Evolutionary conservation across 2,113 vertebrate species (phyloP).

Genomic region (Cygnus atratus): DNA sequence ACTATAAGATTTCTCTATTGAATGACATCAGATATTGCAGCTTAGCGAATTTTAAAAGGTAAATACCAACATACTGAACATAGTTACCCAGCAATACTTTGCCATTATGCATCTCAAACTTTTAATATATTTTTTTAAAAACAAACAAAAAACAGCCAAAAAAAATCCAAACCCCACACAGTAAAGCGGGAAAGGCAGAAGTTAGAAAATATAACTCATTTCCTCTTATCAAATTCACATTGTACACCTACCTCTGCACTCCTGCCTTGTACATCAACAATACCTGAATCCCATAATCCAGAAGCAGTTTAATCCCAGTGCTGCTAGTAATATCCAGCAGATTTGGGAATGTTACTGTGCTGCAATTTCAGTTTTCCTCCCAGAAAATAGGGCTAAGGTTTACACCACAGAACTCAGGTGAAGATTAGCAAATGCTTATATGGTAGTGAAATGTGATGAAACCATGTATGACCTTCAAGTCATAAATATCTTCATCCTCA

Average conservation of each 20-base stretch:
- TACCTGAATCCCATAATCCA: not conserved
- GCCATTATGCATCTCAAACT: not conserved
- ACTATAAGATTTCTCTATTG: not conserved
- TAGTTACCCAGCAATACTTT: not conserved
- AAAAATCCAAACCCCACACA: not conserved
- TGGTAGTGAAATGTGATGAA: not conserved
- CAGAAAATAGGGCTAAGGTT: not conserved
- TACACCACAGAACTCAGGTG: not conserved
- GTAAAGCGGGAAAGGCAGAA: not conserved
- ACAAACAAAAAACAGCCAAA: not conserved
- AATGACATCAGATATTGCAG: not conserved
- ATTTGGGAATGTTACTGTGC: not conserved
- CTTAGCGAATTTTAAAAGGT: not conserved
- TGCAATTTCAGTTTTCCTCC: not conserved
- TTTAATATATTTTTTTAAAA: not conserved
- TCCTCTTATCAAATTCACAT: not conserved
- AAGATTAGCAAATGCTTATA: not conserved
- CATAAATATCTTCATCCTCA: not conserved
- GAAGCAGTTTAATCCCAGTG: not conserved
- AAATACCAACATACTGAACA: not conserved
- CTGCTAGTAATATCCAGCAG: not conserved
- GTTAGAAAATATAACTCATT: not conserved
- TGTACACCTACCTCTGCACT: not conserved
- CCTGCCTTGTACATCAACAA: not conserved
- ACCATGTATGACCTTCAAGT: not conserved